These are phyloP conservation scores for Orestias chungarensis DNA, from an alignment of 2,797 vertebrate genomes.

Conservation along the genomic window DNA sequence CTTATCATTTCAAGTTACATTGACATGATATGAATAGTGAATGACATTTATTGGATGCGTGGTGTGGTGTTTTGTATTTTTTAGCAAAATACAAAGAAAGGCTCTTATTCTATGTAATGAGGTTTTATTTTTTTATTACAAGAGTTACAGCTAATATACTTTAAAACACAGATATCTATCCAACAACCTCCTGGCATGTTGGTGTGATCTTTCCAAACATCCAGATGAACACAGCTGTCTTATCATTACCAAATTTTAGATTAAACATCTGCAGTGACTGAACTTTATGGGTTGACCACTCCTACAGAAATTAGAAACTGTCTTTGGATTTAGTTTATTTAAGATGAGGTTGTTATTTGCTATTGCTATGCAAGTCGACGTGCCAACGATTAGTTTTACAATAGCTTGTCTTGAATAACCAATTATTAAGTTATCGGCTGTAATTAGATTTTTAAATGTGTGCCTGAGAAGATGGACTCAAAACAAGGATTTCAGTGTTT, in stretches of 20 bases:
- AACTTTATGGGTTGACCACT: neutral
- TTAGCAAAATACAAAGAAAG: slow-evolving; percentile 1
- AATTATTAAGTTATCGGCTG: neutral
- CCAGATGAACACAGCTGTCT: neutral
- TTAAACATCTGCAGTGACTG: neutral
- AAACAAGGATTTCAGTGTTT: neutral
- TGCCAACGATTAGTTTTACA: neutral
- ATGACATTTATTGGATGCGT: slow-evolving; percentile 56
- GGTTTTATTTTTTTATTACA: neutral
- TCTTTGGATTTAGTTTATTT: neutral
- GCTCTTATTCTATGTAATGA: neutral
- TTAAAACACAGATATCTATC: neutral
- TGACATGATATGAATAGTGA: slow-evolving; percentile 65
- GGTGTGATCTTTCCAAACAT: neutral
- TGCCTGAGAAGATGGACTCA: neutral
- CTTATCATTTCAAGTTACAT: slow-evolving; percentile 57
- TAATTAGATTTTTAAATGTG: neutral
- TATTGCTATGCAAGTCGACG: neutral
- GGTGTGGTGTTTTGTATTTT: slow-evolving; percentile 41
- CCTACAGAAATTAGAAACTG: neutral
- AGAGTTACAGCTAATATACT: neutral
- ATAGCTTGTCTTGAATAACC: neutral
- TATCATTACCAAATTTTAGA: neutral
- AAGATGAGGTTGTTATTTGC: neutral
- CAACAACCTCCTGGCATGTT: neutral